phyloP scores from a whole-genome alignment of 2,113 vertebrate species.

The Mugil cephalus region DNA sequence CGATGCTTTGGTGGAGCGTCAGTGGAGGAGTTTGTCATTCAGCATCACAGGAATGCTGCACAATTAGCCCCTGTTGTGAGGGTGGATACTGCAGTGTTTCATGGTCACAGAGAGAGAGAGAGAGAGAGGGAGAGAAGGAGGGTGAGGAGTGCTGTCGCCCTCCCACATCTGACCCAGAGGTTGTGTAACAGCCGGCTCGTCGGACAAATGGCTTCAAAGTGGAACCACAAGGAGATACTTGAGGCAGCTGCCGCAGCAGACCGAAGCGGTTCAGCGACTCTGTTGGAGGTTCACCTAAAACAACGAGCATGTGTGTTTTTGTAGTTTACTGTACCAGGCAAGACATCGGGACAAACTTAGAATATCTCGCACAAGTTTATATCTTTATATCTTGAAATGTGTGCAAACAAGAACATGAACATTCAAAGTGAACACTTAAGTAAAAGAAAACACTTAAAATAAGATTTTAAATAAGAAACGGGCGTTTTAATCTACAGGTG shows the following conservation, averaged over 20 bases:
- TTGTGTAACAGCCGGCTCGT: constrained; percentile 70
- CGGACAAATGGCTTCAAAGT: constrained; percentile 67
- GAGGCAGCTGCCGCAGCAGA: constrained; percentile 49
- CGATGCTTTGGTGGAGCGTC: constrained; percentile 29
- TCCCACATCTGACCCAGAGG: constrained; percentile 76
- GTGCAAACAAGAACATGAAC: no score
- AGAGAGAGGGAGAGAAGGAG: constrained; percentile 55
- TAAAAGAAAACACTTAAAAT: no score
- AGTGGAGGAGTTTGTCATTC: constrained; percentile 56
- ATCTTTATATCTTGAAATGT: no score
- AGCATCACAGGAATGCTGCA: constrained; percentile 71
- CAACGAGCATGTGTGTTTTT: no score
- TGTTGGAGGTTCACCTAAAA: not conserved
- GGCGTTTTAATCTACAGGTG: not conserved
- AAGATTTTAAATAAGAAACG: not conserved
- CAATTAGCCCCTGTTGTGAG: constrained; percentile 77
- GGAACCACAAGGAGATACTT: constrained; percentile 63
- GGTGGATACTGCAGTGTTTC: constrained; percentile 64
- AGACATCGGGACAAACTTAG: no score
- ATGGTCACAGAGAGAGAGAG: constrained; percentile 52
- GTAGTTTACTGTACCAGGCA: no score
- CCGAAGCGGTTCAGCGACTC: constrained; percentile 44
- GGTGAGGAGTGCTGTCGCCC: constrained; percentile 53
- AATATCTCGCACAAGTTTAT: no score
- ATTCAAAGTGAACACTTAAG: no score